Evolutionary conservation across 2,113 vertebrate genomes (phyloP), one percentile per base, ranked within the genome.

Genomic region (Oceanites oceanicus): DNA sequence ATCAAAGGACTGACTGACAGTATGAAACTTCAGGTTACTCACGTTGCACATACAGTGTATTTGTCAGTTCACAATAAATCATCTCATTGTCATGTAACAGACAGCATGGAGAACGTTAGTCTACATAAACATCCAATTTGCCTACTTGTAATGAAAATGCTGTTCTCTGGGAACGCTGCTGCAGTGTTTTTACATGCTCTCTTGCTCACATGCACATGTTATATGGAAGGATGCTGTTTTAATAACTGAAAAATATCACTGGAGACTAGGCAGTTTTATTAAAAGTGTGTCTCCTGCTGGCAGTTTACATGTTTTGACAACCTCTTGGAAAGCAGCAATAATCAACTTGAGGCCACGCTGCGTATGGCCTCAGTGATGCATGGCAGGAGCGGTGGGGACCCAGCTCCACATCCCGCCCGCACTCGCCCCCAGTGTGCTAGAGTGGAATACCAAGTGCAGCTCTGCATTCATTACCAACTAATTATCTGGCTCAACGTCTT

Each of bases 391-490:
- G 1, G 1, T 2, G 0, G 61, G 91, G 95, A 72, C 81, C 90
- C 89, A 58, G 86, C 92, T 88, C 95, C 2, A 1, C 84, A 72
- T 97, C 86, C 90, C 2, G 78, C 92, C 91, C 2, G 5, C 56
- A 26, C 94, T 95, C 73, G 65, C 85, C 40, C 93, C 76, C 78
- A 50, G 32, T 96, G 96, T 97, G 97, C 95, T 97, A 95, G 96
- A 97, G 92, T 97, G 92, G 97, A 96, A 96, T 93, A 96, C 95
- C 93, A 95, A 97, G 74, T 34, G 70, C 87, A 85, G 86, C 73
- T 92, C 95, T 15, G 50, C 91, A 94, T 97, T 97, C 97, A 91
- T 97, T 98, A 97, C 79, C 96, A 91, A 97, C 90, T 97, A 87
- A 98, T 98, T 98, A 97, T 95, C 84, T 27, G 30, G 90, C 85